Percentiles rank a stretch among this genome's conserved stretches.
These are phyloP conservation scores for Plutomurus gul DNA, from an alignment of 1,140 invertebrate genomes.

Conservation along the genomic window DNA sequence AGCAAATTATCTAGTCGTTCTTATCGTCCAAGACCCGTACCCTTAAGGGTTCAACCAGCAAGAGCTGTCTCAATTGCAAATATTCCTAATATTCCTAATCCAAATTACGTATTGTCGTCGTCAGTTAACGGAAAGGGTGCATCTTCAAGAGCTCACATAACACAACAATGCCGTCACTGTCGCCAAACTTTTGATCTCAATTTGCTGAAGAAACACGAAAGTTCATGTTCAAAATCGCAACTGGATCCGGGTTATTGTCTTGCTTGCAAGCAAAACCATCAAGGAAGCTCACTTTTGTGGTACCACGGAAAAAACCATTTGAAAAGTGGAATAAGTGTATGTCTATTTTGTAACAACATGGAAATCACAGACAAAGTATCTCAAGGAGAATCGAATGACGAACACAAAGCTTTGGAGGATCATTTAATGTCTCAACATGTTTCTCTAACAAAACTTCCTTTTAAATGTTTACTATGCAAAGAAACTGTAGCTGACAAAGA, in stretches of 20 bases:
- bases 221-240: neutral
- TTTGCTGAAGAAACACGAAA: neutral
- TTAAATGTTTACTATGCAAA: neutral
- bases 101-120: neutral
- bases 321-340: neutral
- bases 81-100: neutral
- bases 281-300: neutral
- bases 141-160: neutral
- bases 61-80: neutral
- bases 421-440: neutral
- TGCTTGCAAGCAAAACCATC: neutral
- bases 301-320: neutral
- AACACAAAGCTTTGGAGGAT: neutral
- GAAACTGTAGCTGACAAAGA: neutral
- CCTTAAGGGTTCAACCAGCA: neutral
- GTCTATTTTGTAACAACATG: neutral
- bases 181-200: neutral
- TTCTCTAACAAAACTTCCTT: neutral
- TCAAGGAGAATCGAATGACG: neutral
- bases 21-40: neutral
- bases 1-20: slow-evolving; percentile 2
- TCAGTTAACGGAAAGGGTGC: neutral
- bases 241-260: neutral
- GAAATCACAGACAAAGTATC: neutral
- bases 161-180: neutral